These are phyloP conservation scores for Trachelipus rathkii DNA, from an alignment of 1,140 invertebrate species.

Conservation along the genomic window DNA sequence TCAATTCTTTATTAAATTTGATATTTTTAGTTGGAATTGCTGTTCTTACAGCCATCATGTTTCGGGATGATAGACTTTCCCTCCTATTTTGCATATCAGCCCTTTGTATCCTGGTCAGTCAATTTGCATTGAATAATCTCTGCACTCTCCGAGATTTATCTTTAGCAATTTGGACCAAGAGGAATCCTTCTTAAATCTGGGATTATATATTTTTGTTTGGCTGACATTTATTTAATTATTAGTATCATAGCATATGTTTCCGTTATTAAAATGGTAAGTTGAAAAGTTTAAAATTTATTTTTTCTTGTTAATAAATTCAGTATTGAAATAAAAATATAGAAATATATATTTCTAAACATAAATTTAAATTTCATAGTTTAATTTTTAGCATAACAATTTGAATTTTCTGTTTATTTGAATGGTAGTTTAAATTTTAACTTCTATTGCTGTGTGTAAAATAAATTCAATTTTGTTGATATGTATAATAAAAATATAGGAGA, in stretches of 20 bases:
- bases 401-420: too few relatives aligned
- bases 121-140: slow-evolving; percentile 82
- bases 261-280: slow-evolving; percentile 63
- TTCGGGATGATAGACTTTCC: slow-evolving; percentile 82
- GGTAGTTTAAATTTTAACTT: too few relatives aligned
- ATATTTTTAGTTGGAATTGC: slow-evolving; percentile 48
- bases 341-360: too few relatives aligned
- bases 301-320: too few relatives aligned
- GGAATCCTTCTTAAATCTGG: slow-evolving; percentile 28
- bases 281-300: too few relatives aligned
- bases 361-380: too few relatives aligned
- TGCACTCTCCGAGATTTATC: slow-evolving; percentile 75
- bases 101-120: slow-evolving; percentile 81
- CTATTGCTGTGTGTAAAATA: too few relatives aligned
- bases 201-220: slow-evolving; percentile 41
- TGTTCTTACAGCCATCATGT: slow-evolving; percentile 74
- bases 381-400: too few relatives aligned
- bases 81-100: slow-evolving; percentile 77
- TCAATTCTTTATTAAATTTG: too few relatives aligned
- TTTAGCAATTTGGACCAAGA: slow-evolving; percentile 54
- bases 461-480: too few relatives aligned
- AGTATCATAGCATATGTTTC: slow-evolving; percentile 67
- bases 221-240: slow-evolving; percentile 55
- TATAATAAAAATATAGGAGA: too few relatives aligned
- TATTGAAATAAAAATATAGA: too few relatives aligned